Evolutionary conservation across 2,113 vertebrate species (phyloP), one percentile per base, ranked within the genome.

Genomic region (Dipodomys stephensi): DNA sequence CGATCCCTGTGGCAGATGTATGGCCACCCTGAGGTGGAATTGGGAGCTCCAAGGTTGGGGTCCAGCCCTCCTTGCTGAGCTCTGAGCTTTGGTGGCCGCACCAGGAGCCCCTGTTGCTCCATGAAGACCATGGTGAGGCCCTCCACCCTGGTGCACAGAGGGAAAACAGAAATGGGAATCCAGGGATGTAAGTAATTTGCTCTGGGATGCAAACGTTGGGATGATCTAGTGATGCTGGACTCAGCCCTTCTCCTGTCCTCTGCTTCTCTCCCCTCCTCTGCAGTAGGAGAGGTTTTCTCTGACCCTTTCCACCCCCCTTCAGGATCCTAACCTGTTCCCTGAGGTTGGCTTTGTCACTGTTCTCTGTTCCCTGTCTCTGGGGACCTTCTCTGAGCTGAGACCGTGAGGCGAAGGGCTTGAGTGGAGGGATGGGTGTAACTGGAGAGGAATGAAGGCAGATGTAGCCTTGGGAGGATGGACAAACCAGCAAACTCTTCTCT

Each of bases 1-100:
- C 99, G 98, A 99, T 99, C 99, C 97, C 95, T 97, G 98, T 99
- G 99, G 99, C 98, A 99, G 99, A 96, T 18, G 83, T 84, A 99
- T 98, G 97, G 94, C 97, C 97, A 96, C 98, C 99, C 99, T 96
- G 98, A 99, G 99, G 98, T 98, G 98, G 97, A 95, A 98, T 97
- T 98, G 98, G 98, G 98, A 97, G 96, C 98, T 98, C 15, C 98
- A 97, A 97, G 81, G 86, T 11, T 65, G 74, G 87, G 72, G 72
- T 22, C 74, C 85, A 16, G 94, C 28, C 79, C 8, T 74, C 62
- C 82, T 83, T 4, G 28, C 62, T 23, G 82, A 6, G 13, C 60
- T 25, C 49, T 79, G 89, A 87, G 64, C 78, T 95, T 72, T 76
- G 82, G 78, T 19, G 20, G 23, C 78, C 76, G 28, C 2, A 4